phyloP scores from a whole-genome alignment of 2,888 invertebrate genomes.

The Cinara cedri region DNA sequence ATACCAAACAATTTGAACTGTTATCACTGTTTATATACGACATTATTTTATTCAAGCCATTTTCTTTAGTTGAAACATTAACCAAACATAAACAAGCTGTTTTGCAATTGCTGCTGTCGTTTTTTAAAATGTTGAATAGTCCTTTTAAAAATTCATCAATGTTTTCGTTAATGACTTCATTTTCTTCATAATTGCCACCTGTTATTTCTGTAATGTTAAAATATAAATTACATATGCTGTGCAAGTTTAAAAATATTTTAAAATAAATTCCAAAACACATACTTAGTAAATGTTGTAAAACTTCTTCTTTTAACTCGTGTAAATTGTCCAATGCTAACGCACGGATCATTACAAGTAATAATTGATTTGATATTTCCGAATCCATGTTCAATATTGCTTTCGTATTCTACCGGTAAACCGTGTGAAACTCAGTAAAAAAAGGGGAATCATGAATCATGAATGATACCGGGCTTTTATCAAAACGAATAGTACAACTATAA shows the following conservation, averaged over 20 bases:
- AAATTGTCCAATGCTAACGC: neutral
- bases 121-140: slow-evolving; percentile 30
- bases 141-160: slow-evolving; percentile 22
- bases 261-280: neutral
- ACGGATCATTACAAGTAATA: neutral
- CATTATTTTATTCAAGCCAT: slow-evolving; percentile 36
- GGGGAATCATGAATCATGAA: too few relatives aligned
- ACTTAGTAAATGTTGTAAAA: slow-evolving; percentile 16
- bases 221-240: neutral
- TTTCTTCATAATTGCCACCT: neutral
- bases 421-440: too few relatives aligned
- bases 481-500: neutral
- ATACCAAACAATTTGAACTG: neutral
- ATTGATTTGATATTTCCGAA: slow-evolving; percentile 6
- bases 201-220: neutral
- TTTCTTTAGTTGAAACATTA: slow-evolving; percentile 53
- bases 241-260: neutral
- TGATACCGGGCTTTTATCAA: too few relatives aligned
- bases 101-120: slow-evolving; percentile 3
- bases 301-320: neutral
- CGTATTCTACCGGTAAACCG: too few relatives aligned
- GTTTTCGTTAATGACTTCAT: neutral
- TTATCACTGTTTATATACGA: neutral
- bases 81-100: slow-evolving; percentile 48
- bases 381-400: neutral